phyloP scores from a whole-genome alignment of 2,797 vertebrate genomes.

The Cossypha heuglini region DNA sequence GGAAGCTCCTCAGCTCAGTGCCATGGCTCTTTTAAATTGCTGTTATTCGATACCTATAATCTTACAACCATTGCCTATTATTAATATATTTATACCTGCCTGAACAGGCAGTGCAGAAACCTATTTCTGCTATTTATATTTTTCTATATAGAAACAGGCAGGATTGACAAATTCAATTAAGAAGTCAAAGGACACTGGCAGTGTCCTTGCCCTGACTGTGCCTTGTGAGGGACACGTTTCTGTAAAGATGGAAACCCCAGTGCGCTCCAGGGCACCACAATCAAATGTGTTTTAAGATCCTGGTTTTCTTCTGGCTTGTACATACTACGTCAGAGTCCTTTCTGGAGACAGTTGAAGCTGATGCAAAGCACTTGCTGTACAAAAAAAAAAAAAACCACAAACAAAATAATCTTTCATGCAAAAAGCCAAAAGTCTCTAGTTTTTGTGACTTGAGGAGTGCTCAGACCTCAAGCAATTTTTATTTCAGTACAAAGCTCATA shows the following conservation, averaged over 20 bases:
- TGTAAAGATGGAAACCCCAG: neutral
- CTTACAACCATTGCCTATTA: too few species aligned
- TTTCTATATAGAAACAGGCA: neutral
- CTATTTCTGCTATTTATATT: neutral
- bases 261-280: fast-evolving
- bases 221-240: neutral
- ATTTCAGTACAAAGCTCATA: neutral
- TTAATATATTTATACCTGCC: neutral
- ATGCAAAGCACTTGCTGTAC: neutral
- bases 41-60: neutral
- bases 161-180: neutral
- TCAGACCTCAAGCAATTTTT: neutral
- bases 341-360: neutral
- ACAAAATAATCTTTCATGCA: too few species aligned
- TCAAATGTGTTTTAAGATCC: neutral
- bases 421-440: neutral
- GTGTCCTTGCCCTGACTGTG: fast-evolving
- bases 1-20: neutral
- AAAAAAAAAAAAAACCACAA: neutral
- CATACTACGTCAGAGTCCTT: neutral
- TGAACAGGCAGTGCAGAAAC: neutral
- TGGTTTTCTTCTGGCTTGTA: neutral
- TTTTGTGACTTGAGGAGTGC: neutral
- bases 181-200: neutral
- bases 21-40: neutral